A percentile compares a stretch with the other conserved stretches of the same genome.
Conservation (phyloP, 2,113 vertebrate genomes). For the Ivindomyrus marchei region DNA sequence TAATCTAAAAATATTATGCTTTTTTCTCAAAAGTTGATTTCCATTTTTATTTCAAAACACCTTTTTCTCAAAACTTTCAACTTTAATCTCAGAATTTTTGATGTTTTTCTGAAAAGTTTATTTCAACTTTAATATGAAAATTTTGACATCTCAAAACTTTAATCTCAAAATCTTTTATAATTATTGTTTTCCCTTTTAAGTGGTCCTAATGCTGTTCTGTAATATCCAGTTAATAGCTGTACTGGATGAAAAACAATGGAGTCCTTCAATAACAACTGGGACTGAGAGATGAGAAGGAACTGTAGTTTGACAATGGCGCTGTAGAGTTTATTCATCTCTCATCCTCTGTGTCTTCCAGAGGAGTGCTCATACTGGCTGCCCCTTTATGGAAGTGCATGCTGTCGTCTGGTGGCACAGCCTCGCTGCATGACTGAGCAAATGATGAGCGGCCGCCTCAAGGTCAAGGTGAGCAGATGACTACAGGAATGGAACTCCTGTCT, state of each 20-base stretch:
- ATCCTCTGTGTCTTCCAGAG: slow-evolving; percentile 48
- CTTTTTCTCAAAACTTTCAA: not conserved
- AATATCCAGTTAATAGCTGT: not conserved
- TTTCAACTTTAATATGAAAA: not conserved
- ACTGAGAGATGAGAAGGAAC: not conserved
- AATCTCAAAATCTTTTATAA: too few species aligned
- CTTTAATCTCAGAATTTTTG: not conserved
- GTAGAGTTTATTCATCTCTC: not conserved
- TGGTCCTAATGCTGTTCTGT: not conserved
- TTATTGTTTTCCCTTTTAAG: not conserved
- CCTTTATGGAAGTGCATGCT: slow-evolving; percentile 77
- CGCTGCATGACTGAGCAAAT: slow-evolving; percentile 66
- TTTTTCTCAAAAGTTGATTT: not conserved
- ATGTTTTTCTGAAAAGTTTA: not conserved
- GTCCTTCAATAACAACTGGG: not conserved
- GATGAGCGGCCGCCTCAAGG: slow-evolving; percentile 47
- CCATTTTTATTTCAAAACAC: not conserved
- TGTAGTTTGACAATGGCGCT: not conserved
- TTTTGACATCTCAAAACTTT: too few species aligned
- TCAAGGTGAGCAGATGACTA: slow-evolving; percentile 42
- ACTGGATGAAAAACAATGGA: not conserved
- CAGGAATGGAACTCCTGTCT: not conserved
- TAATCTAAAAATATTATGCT: not conserved
- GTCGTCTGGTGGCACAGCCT: slow-evolving; percentile 75
- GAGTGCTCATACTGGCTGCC: slow-evolving; percentile 77